Conservation (phyloP, 2,888 invertebrate species). For the Mimachlamys varia region DNA sequence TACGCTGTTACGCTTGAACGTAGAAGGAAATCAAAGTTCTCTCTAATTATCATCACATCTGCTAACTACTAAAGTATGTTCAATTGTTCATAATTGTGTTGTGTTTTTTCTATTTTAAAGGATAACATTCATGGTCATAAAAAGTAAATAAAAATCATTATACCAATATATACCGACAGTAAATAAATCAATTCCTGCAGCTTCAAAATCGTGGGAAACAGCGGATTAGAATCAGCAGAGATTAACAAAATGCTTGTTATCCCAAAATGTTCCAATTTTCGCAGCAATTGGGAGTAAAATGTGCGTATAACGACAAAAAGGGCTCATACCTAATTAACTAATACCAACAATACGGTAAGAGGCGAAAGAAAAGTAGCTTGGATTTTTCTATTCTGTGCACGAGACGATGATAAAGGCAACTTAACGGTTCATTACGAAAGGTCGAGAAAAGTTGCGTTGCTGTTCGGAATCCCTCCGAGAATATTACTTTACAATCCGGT, state of each 20-base stretch:
- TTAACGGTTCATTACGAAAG: slow-evolving; percentile 54
- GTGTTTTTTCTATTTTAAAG: too few species aligned
- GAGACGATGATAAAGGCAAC: slow-evolving; percentile 51
- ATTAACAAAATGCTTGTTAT: not conserved
- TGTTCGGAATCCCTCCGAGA: slow-evolving; percentile 43
- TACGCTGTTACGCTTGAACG: too few species aligned
- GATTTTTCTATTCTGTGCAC: slow-evolving; percentile 47
- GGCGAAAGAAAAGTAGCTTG: not conserved
- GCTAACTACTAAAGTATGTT: too few species aligned
- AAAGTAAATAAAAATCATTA: too few species aligned
- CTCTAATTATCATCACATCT: too few species aligned
- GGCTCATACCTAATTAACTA: slow-evolving; percentile 2
- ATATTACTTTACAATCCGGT: slow-evolving; percentile 37
- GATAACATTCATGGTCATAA: too few species aligned
- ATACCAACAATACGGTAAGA: slow-evolving; percentile 36
- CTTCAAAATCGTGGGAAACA: not conserved
- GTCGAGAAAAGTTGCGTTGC: slow-evolving; percentile 50
- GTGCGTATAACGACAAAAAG: slow-evolving; percentile 1
- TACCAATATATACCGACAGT: not conserved
- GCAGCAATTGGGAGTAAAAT: not conserved
- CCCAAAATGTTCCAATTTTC: not conserved
- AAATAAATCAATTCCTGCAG: not conserved
- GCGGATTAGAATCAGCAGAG: not conserved
- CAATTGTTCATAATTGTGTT: too few species aligned
- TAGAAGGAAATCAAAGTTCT: too few species aligned